phyloP scores from a whole-genome alignment of 2,888 invertebrate species.

The Meloe dianella region DNA sequence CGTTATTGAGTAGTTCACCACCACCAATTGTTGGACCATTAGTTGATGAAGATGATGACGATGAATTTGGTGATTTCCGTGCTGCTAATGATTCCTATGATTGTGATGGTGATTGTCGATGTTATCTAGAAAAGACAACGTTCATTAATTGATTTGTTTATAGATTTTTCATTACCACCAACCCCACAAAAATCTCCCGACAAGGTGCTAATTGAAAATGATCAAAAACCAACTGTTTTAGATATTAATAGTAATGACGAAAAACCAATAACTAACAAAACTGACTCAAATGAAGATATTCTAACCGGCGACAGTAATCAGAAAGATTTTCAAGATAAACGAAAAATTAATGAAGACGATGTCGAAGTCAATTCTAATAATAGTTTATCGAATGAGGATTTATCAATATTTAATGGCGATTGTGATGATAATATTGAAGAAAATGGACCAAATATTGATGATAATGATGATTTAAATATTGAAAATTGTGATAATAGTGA shows the following conservation, averaged over 20 bases:
- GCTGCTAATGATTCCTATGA: constrained; percentile 57
- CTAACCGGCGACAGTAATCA: constrained; percentile 27
- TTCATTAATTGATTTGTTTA: background rate
- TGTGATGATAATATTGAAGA: constrained; percentile 18
- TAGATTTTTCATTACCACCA: constrained; percentile 36
- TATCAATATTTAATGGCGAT: background rate
- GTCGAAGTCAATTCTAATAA: constrained; percentile 17
- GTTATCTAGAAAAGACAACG: background rate
- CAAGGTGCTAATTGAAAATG: constrained; percentile 28
- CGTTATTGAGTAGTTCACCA: constrained; percentile 64
- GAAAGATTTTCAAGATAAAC: constrained; percentile 50
- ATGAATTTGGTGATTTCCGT: constrained; percentile 69
- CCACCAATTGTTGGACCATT: constrained; percentile 62
- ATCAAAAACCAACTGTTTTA: constrained; percentile 24
- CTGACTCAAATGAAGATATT: constrained; percentile 20
- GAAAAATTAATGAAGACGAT: constrained; percentile 37
- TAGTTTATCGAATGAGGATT: constrained; percentile 8
- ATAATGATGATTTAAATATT: constrained; percentile 12
- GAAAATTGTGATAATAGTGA: constrained; percentile 10
- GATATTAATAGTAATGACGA: constrained; percentile 30
- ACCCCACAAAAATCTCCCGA: constrained; percentile 37
- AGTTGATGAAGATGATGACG: constrained; percentile 59
- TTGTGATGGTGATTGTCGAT: constrained; percentile 48
- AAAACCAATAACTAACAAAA: constrained; percentile 16
- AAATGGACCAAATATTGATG: constrained; percentile 14